A percentile compares a stretch with the other conserved stretches of the same genome.
Evolutionary conservation across 2,797 vertebrate species (phyloP).

Genomic region (Xiphorhynchus erythropygius): DNA sequence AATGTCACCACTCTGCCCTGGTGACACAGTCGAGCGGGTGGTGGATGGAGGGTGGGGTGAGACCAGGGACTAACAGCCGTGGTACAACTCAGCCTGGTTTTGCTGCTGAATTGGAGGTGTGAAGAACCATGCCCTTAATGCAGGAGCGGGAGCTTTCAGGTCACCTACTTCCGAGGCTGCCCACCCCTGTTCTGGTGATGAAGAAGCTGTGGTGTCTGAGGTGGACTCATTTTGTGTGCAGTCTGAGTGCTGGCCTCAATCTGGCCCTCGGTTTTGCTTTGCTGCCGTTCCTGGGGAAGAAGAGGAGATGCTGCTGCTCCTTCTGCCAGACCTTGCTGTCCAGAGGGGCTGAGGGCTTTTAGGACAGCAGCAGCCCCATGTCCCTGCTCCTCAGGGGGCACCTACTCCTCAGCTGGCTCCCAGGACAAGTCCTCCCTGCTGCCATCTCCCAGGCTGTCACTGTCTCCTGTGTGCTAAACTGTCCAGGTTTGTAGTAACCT

Average conservation of each 20-base stretch:
- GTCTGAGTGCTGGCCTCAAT: neutral
- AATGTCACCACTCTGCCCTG: neutral
- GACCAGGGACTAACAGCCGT: fast-evolving
- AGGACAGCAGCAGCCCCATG: neutral
- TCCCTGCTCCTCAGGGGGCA: neutral
- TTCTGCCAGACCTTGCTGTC: neutral
- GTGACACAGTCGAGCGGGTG: neutral
- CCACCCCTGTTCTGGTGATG: neutral
- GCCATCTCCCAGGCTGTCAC: neutral
- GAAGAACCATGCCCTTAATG: neutral
- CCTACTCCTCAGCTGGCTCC: neutral
- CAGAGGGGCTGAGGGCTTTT: fast-evolving
- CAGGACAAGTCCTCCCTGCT: neutral
- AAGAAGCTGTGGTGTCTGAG: neutral
- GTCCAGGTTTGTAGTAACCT: neutral
- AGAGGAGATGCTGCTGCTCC: neutral
- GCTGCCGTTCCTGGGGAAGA: neutral
- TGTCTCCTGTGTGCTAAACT: neutral
- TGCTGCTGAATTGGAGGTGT: neutral
- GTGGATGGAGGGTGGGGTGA: neutral
- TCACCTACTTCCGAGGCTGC: neutral
- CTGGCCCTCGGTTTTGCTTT: neutral
- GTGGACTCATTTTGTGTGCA: too few species aligned
- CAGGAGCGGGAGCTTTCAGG: neutral
- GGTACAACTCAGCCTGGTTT: neutral